These are phyloP conservation scores for Augiades crinisus DNA, from an alignment of 2,888 invertebrate species.

Conservation along the genomic window DNA sequence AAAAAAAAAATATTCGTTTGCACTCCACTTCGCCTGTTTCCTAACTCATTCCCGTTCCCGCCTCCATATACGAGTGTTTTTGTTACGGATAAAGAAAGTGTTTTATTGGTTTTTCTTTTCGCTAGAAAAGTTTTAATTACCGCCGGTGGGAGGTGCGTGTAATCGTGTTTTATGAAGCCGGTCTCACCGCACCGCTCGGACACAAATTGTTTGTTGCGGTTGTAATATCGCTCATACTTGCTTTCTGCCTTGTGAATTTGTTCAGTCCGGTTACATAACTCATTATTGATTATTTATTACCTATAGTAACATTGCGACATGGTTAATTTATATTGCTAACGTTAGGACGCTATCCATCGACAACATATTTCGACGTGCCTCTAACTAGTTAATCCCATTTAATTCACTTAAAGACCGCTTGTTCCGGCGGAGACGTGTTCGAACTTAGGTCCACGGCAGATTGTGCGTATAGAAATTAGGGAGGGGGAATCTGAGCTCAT, in stretches of 20 bases:
- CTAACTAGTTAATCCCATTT: slow-evolving; percentile 29
- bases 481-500: slow-evolving; percentile 69
- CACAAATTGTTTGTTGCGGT: slow-evolving; percentile 64
- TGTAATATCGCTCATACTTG: slow-evolving; percentile 56
- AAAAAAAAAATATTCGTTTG: slow-evolving; percentile 64
- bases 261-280: slow-evolving; percentile 52
- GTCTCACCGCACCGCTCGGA: slow-evolving; percentile 40
- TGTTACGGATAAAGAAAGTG: slow-evolving; percentile 55
- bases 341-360: not conserved
- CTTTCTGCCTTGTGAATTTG: slow-evolving; percentile 48
- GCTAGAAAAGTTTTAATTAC: slow-evolving; percentile 70
- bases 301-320: slow-evolving; percentile 29
- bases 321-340: not conserved
- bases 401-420: slow-evolving; percentile 32
- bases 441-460: slow-evolving; percentile 48
- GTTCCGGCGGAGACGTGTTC: slow-evolving; percentile 51
- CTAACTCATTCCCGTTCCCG: slow-evolving; percentile 51
- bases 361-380: slow-evolving; percentile 1
- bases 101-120: slow-evolving; percentile 70
- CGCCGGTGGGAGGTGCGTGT: slow-evolving; percentile 49
- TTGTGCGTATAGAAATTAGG: slow-evolving; percentile 63
- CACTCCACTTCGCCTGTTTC: slow-evolving; percentile 52
- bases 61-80: slow-evolving; percentile 50
- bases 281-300: slow-evolving; percentile 42
- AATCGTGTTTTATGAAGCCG: slow-evolving; percentile 50